Conservation (phyloP, 1,140 invertebrate genomes). For the Polypedilum vanderplanki region DNA sequence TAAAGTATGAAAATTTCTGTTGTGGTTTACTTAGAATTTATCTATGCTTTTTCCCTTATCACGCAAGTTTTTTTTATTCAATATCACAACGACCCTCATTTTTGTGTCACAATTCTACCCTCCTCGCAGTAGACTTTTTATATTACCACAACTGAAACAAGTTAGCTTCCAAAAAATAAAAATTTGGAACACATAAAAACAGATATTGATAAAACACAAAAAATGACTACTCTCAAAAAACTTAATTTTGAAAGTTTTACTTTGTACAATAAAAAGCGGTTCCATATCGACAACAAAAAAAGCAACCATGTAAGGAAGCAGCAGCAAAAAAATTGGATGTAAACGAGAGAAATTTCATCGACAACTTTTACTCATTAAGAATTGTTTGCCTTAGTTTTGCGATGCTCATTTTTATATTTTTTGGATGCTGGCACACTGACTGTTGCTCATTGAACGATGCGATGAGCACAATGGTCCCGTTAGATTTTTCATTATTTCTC, state of each 20-base stretch:
- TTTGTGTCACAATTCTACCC: too few species aligned
- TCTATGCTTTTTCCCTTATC: not conserved
- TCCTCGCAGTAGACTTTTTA: too few species aligned
- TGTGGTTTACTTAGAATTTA: not conserved
- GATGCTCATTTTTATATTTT: not conserved
- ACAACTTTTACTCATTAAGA: slow-evolving; percentile 12
- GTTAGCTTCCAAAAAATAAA: not conserved
- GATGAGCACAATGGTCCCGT: not conserved
- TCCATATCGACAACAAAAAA: not conserved
- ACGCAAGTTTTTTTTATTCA: not conserved
- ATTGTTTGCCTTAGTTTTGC: not conserved
- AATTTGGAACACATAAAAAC: slow-evolving; percentile 18
- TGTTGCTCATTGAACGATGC: not conserved
- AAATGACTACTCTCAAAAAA: not conserved
- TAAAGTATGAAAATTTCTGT: too few species aligned
- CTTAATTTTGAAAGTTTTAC: not conserved
- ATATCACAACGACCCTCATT: not conserved
- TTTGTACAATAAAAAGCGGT: not conserved
- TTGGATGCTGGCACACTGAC: not conserved
- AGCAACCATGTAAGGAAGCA: not conserved
- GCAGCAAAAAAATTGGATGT: not conserved
- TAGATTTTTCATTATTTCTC: not conserved
- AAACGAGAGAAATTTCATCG: not conserved
- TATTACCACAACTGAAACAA: not conserved
- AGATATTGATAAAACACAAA: slow-evolving; percentile 4